Evolutionary conservation across 92 coral and sea anemone genomes (phyloP).

Genomic region (Zoanthus gigantus): DNA sequence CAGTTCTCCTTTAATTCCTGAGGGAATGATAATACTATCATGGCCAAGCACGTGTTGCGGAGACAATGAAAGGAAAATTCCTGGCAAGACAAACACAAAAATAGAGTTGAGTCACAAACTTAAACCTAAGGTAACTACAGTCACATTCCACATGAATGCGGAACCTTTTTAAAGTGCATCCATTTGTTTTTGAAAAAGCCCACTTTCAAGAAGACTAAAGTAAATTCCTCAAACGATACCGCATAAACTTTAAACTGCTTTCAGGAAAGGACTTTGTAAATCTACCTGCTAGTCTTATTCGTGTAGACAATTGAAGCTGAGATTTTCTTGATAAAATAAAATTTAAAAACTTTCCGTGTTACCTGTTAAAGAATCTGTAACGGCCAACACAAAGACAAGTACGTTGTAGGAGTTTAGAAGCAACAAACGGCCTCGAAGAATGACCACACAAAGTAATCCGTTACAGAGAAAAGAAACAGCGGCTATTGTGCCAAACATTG

Average conservation of each 20-base stretch:
- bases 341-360: too few species aligned
- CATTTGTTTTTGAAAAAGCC: too few species aligned
- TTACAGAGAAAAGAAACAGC: slow-evolving; percentile 4
- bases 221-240: too few species aligned
- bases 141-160: too few species aligned
- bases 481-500: slow-evolving; percentile 6
- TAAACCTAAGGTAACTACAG: too few species aligned
- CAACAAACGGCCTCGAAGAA: slow-evolving; percentile 15
- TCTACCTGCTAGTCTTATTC: too few species aligned
- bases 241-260: too few species aligned
- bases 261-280: too few species aligned
- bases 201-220: too few species aligned
- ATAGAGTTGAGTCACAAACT: neutral
- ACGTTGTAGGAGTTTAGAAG: slow-evolving; percentile 14
- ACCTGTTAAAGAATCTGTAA: slow-evolving; percentile 22
- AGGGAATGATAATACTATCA: neutral
- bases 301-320: too few species aligned
- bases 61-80: slow-evolving; percentile 16
- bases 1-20: slow-evolving; percentile 5
- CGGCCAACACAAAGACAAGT: slow-evolving; percentile 9
- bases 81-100: neutral
- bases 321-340: too few species aligned
- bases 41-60: slow-evolving; percentile 26
- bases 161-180: too few species aligned
- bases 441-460: neutral